These are phyloP conservation scores for Acronicta leporina DNA, from an alignment of 2,888 invertebrate genomes.

Conservation along the genomic window DNA sequence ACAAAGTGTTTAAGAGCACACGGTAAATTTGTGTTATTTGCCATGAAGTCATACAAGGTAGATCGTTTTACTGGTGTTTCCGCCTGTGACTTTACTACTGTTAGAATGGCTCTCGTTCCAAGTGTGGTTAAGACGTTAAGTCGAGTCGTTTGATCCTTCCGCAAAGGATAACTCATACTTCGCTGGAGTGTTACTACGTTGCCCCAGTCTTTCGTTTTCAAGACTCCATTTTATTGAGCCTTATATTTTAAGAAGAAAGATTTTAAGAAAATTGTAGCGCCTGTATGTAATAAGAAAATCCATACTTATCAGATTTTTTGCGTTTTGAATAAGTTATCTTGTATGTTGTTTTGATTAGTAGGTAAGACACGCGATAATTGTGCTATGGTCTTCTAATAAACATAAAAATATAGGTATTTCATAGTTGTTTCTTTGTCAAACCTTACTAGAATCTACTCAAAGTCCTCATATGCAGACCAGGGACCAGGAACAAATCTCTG, in stretches of 20 bases:
- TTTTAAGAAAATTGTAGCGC: no score
- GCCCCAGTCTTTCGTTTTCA: constrained; percentile 1
- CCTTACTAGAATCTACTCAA: no score
- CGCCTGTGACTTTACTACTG: constrained; percentile 25
- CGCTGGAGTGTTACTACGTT: constrained; percentile 11
- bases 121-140: constrained; percentile 27
- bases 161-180: constrained; percentile 17
- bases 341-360: no score
- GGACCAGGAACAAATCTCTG: no score
- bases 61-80: constrained; percentile 28
- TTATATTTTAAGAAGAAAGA: constrained; percentile 4
- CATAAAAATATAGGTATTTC: no score
- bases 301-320: no score
- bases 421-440: no score
- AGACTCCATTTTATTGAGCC: not conserved
- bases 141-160: constrained; percentile 35
- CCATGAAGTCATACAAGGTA: constrained; percentile 10
- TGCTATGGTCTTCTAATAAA: no score
- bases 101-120: constrained; percentile 23
- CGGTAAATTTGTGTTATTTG: constrained; percentile 15
- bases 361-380: no score
- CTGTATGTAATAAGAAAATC: no score
- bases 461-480: no score
- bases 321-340: no score
- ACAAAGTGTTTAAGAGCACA: constrained; percentile 24